A percentile compares a stretch with the other conserved stretches of the same genome.
Conservation (phyloP, 37 sponge, comb jelly and placozoan genomes). For the Haliclona indistincta region DNA sequence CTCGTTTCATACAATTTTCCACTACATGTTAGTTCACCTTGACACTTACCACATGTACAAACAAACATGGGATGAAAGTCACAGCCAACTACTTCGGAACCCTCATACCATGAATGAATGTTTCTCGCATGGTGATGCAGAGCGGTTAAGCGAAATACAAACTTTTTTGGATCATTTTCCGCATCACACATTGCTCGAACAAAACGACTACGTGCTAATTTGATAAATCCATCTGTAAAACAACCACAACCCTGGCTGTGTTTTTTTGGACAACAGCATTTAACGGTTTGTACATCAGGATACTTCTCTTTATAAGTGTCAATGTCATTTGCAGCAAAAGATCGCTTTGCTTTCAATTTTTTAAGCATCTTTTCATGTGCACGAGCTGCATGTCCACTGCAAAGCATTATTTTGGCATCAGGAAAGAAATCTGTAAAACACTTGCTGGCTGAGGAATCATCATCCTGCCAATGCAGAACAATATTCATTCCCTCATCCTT, state of each 20-base stretch:
- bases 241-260: conserved; percentile 23
- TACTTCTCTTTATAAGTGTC: background rate
- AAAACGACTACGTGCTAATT: conserved; percentile 1
- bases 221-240: conserved; percentile 9
- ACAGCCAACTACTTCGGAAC: too few relatives aligned
- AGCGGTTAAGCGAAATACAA: conserved; percentile 6
- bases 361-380: conserved; percentile 17
- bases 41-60: too few relatives aligned
- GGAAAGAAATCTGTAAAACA: background rate
- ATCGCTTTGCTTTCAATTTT: background rate
- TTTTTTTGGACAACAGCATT: conserved; percentile 13
- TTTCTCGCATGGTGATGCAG: too few relatives aligned
- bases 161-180: background rate
- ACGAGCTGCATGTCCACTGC: conserved; percentile 39
- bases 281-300: conserved; percentile 8
- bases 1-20: too few relatives aligned
- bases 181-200: conserved; percentile 4
- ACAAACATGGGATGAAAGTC: too few relatives aligned
- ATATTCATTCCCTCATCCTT: conserved; percentile 31
- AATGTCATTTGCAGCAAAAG: background rate
- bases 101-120: too few relatives aligned
- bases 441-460: too few relatives aligned
- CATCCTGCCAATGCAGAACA: too few relatives aligned
- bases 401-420: conserved; percentile 24
- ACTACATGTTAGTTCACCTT: too few relatives aligned